These are phyloP conservation scores for Bombus difficillimus DNA, from an alignment of 1,140 invertebrate species.

Conservation along the genomic window DNA sequence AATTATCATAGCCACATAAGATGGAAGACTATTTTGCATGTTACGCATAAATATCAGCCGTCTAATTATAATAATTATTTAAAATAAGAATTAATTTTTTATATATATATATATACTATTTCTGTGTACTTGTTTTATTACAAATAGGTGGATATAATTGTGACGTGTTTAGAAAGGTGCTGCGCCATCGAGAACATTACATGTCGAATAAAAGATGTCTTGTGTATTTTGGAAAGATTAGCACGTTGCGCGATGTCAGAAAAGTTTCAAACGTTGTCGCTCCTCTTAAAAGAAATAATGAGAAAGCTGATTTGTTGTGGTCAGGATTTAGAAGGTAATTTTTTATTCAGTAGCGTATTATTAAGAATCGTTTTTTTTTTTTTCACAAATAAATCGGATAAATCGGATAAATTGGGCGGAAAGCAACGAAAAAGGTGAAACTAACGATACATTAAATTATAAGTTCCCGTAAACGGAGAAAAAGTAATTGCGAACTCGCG, in stretches of 20 bases:
- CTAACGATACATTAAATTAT: neutral
- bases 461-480: neutral
- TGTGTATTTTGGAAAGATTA: conserved; percentile 6
- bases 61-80: too few species aligned
- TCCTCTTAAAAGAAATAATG: conserved; percentile 25
- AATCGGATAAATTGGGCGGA: neutral
- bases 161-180: neutral
- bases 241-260: neutral
- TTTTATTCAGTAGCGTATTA: neutral
- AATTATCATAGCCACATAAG: too few species aligned
- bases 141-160: conserved; percentile 15
- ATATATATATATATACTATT: too few species aligned
- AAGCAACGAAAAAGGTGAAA: too few species aligned
- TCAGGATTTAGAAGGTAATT: conserved; percentile 26
- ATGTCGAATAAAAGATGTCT: neutral
- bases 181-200: conserved; percentile 16
- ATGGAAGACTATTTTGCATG: too few species aligned
- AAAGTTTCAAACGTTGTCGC: conserved; percentile 18
- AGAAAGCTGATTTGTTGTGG: neutral
- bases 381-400: neutral
- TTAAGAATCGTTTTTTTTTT: neutral
- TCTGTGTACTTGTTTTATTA: neutral
- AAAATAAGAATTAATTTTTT: too few species aligned
- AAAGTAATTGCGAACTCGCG: neutral
- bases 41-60: too few species aligned